A percentile compares a stretch with the other conserved stretches of the same genome.
phyloP scores from a whole-genome alignment of 2,113 vertebrate species.

The Pao palembangensis region DNA sequence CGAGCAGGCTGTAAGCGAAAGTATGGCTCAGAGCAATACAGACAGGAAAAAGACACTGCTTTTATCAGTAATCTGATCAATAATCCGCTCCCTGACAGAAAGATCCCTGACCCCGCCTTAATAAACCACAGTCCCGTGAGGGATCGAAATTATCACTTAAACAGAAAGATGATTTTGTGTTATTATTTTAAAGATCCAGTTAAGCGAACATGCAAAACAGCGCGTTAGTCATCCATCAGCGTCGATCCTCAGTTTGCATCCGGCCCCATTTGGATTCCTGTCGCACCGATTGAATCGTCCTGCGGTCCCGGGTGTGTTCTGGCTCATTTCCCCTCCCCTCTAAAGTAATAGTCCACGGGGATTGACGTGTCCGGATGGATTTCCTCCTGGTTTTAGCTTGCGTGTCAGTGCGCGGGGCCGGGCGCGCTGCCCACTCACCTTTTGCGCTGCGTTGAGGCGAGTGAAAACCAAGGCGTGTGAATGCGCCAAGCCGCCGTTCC shows the following conservation, averaged over 20 bases:
- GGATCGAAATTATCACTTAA: too few species aligned
- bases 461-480: constrained; percentile 74
- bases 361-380: constrained; percentile 28
- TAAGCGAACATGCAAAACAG: constrained; percentile 7
- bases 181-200: constrained; percentile 12
- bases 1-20: too few species aligned
- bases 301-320: constrained; percentile 21
- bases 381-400: constrained; percentile 18
- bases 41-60: too few species aligned
- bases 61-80: too few species aligned
- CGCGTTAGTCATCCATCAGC: constrained; percentile 40
- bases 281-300: constrained; percentile 19
- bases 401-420: constrained; percentile 12
- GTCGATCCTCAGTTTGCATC: constrained; percentile 35
- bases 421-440: constrained; percentile 68
- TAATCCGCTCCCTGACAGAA: too few species aligned
- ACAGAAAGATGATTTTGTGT: too few species aligned
- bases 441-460: constrained; percentile 74
- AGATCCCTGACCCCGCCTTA: too few species aligned
- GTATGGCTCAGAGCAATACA: too few species aligned
- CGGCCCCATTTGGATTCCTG: constrained; percentile 6
- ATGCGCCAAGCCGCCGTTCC: constrained; percentile 21
- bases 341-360: constrained; percentile 53
- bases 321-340: constrained; percentile 35
- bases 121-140: too few species aligned